Evolutionary conservation across 2,797 vertebrate genomes (phyloP).

Genomic region (Sebastes miniatus): DNA sequence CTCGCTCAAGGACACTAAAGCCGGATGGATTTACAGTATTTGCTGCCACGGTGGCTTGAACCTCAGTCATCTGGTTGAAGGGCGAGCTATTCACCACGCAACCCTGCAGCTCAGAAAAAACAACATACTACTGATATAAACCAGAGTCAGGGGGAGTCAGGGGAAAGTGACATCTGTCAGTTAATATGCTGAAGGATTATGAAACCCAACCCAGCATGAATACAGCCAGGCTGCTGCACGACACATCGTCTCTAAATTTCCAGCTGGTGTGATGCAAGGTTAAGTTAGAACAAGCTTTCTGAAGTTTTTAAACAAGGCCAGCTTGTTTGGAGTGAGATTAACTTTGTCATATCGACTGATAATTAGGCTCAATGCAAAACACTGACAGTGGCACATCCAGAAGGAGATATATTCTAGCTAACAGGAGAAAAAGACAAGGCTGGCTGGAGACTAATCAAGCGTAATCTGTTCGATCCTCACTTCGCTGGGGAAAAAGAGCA

Average conservation of each 20-base stretch:
- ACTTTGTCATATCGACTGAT: background rate
- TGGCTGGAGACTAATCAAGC: slow-evolving; percentile 31
- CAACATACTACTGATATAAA: slow-evolving; percentile 5
- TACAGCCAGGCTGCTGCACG: background rate
- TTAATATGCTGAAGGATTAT: slow-evolving; percentile 52
- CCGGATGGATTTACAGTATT: slow-evolving; percentile 38
- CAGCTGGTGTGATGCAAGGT: background rate
- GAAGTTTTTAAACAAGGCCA: background rate
- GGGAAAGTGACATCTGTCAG: slow-evolving; percentile 54
- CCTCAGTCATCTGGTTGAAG: slow-evolving; percentile 40
- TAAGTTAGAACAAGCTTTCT: background rate
- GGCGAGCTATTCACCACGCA: slow-evolving; percentile 20
- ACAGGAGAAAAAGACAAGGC: background rate
- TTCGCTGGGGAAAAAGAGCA: background rate
- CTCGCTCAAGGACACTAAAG: slow-evolving; percentile 38
- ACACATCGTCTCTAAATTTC: background rate
- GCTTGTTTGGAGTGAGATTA: background rate
- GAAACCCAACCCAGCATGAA: background rate
- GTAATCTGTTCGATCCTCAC: slow-evolving; percentile 23
- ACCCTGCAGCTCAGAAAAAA: background rate
- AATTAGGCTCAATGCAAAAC: slow-evolving; percentile 2
- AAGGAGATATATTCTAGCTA: background rate
- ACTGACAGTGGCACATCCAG: background rate
- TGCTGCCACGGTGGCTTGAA: slow-evolving; percentile 28
- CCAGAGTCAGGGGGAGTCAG: background rate